Conservation (phyloP, 2,888 invertebrate genomes). For the Ornithoptera priamus region DNA sequence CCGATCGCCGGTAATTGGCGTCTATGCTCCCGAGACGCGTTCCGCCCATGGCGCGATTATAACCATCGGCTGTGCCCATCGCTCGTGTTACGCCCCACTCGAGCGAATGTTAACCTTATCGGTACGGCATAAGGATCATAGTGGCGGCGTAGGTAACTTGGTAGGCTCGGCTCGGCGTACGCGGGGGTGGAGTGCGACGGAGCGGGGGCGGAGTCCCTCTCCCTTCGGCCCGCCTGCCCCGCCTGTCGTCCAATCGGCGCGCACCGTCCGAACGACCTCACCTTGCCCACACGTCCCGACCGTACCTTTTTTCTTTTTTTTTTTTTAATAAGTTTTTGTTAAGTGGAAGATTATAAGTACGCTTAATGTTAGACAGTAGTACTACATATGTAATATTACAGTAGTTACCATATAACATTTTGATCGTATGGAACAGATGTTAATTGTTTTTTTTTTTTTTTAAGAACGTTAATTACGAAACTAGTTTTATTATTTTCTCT, state of each 20-base stretch:
- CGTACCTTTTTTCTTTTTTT: constrained; percentile 60
- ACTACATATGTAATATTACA: constrained; percentile 12
- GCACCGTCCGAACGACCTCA: constrained; percentile 63
- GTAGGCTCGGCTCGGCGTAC: constrained; percentile 55
- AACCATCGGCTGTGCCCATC: constrained; percentile 61
- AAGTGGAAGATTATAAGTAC: constrained; percentile 5
- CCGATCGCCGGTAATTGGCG: constrained; percentile 73
- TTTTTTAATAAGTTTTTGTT: constrained; percentile 15
- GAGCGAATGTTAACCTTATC: constrained; percentile 51
- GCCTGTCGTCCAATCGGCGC: constrained; percentile 64
- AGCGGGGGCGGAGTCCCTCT: constrained; percentile 60
- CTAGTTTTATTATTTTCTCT: not conserved
- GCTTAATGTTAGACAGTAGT: not conserved
- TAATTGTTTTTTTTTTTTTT: not conserved
- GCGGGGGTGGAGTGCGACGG: constrained; percentile 67
- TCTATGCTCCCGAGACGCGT: constrained; percentile 65
- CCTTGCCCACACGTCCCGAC: constrained; percentile 74
- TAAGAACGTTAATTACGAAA: too few relatives aligned
- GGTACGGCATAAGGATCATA: constrained; percentile 43
- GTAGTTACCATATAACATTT: constrained; percentile 19
- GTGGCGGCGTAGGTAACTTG: constrained; percentile 54
- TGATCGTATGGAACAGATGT: not conserved
- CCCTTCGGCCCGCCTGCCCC: constrained; percentile 70
- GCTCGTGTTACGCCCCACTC: constrained; percentile 40
- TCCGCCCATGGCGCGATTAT: constrained; percentile 77